These are phyloP conservation scores for Nasonovia ribisnigri DNA, from an alignment of 2,888 invertebrate genomes.

Conservation along the genomic window DNA sequence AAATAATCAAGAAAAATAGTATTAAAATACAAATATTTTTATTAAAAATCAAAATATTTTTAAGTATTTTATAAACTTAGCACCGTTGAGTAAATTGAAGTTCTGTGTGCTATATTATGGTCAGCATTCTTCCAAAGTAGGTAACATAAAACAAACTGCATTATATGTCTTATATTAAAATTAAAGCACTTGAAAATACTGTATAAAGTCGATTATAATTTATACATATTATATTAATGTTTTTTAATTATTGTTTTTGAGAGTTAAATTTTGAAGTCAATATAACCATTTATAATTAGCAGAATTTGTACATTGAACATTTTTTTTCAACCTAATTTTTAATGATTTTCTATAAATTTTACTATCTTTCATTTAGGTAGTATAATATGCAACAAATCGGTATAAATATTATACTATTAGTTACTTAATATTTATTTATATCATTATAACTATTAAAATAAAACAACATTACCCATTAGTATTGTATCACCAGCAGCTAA, in stretches of 20 bases:
- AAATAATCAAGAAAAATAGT: neutral
- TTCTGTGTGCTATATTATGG: neutral
- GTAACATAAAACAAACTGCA: neutral
- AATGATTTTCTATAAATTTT: neutral
- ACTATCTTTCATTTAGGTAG: neutral
- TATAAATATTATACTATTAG: neutral
- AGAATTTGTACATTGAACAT: neutral
- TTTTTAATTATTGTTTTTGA: neutral
- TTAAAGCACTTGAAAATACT: neutral
- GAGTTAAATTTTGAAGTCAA: neutral
- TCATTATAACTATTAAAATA: neutral
- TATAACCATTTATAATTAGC: neutral
- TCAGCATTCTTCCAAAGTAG: neutral
- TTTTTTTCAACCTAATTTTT: neutral
- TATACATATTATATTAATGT: no score
- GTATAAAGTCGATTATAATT: neutral
- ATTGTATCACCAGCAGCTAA: neutral
- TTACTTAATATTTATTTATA: neutral
- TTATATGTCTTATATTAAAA: neutral
- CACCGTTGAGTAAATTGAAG: neutral
- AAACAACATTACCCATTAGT: neutral
- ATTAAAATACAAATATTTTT: neutral
- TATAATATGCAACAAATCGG: neutral
- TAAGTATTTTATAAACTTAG: neutral
- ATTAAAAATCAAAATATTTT: neutral